Percentiles rank a stretch among this genome's conserved stretches.
Evolutionary conservation across 2,888 invertebrate genomes (phyloP).

Genomic region (Plebejus melissa): DNA sequence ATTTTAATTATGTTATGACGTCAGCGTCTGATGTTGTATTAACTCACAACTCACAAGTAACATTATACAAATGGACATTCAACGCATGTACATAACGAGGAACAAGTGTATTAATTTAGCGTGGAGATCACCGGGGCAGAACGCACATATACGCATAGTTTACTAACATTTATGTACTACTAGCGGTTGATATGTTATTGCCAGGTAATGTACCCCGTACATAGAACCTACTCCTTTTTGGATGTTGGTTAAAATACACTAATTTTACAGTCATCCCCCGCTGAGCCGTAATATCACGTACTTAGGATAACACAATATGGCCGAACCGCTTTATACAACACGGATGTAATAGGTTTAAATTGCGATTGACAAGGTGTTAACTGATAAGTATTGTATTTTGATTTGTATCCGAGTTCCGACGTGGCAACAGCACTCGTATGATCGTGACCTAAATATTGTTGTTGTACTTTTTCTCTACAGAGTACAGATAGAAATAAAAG

Average conservation of each 20-base stretch:
- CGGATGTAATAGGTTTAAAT: not conserved
- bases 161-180: constrained; percentile 1
- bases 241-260: not conserved
- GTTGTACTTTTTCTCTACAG: not conserved
- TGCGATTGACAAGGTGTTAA: constrained; percentile 4
- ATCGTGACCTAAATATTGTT: not conserved
- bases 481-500: not conserved
- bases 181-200: not conserved
- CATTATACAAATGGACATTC: not conserved
- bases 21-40: not conserved
- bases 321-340: not conserved
- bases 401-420: constrained; percentile 3
- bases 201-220: not conserved
- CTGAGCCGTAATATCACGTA: constrained; percentile 5
- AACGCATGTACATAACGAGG: not conserved
- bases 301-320: not conserved
- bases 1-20: not conserved
- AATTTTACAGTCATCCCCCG: constrained; percentile 1
- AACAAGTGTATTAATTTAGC: constrained; percentile 17
- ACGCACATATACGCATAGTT: constrained; percentile 10
- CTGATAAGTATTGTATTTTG: not conserved
- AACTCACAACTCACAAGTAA: not conserved
- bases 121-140: constrained; percentile 4
- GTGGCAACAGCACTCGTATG: not conserved
- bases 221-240: not conserved